Evolutionary conservation across 2,113 vertebrate species (phyloP).

Genomic region (Scytalopus superciliaris): DNA sequence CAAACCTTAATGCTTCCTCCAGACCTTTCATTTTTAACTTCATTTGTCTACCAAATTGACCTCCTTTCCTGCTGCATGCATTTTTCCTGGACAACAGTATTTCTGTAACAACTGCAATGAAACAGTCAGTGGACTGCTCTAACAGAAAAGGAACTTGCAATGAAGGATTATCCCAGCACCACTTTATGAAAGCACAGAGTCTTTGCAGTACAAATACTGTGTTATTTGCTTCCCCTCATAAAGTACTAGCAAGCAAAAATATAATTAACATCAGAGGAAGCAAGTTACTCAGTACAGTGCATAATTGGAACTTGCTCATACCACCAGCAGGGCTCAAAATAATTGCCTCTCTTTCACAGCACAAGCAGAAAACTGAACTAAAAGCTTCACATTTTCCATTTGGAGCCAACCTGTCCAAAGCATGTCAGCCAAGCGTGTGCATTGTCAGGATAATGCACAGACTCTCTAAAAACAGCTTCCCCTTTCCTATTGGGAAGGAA

Average conservation of each 20-base stretch:
- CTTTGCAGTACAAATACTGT: not conserved
- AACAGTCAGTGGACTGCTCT: not conserved
- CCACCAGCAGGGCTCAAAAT: constrained; percentile 56
- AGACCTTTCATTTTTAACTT: not conserved
- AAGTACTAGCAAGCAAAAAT: constrained; percentile 59
- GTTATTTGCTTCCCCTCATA: constrained; percentile 19
- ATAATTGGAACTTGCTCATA: constrained; percentile 51
- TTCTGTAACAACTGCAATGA: not conserved
- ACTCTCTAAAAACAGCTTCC: not conserved
- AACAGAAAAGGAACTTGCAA: not conserved
- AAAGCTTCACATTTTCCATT: constrained; percentile 21
- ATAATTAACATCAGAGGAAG: constrained; percentile 65
- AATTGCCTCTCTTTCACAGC: constrained; percentile 41
- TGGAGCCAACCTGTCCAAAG: not conserved
- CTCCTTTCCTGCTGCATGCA: not conserved
- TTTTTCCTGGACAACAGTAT: not conserved
- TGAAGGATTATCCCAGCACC: not conserved
- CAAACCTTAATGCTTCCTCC: not conserved
- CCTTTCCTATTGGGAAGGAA: not conserved
- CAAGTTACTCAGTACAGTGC: constrained; percentile 50
- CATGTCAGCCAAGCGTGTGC: not conserved
- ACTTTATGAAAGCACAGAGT: not conserved
- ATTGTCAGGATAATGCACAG: not conserved
- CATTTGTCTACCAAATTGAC: not conserved
- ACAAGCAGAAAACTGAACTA: constrained; percentile 17